Conservation (phyloP, 2,113 vertebrate species). For the Phyllostomus hastatus region DNA sequence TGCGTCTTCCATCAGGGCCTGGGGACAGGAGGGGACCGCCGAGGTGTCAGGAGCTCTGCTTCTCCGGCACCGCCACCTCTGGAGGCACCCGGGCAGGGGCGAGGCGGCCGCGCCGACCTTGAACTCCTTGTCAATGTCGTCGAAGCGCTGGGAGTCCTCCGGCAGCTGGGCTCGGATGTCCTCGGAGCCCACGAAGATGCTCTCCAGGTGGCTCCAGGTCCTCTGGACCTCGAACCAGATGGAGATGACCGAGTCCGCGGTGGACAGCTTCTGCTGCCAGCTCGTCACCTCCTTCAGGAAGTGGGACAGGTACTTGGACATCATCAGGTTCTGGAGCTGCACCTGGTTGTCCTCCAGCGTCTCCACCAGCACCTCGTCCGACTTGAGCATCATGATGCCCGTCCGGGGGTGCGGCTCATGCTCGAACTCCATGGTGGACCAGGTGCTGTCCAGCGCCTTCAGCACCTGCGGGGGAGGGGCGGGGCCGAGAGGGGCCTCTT, state of each 20-base stretch:
- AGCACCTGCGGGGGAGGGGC: conserved; percentile 66
- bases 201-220: conserved; percentile 84
- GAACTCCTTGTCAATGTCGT: conserved; percentile 79
- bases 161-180: conserved; percentile 83
- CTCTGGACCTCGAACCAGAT: conserved; percentile 86
- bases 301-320: conserved; percentile 82
- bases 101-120: conserved; percentile 55
- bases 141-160: conserved; percentile 74
- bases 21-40: background rate
- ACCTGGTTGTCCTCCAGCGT: conserved; percentile 85
- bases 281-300: conserved; percentile 80
- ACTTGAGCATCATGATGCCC: conserved; percentile 75
- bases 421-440: conserved; percentile 77
- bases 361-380: conserved; percentile 79
- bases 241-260: conserved; percentile 75
- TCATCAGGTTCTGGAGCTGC: conserved; percentile 84
- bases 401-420: conserved; percentile 78
- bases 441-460: conserved; percentile 77
- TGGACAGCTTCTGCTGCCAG: conserved; percentile 84
- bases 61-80: rapidly evolving
- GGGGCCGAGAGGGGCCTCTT: background rate
- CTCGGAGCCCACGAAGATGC: conserved; percentile 83
- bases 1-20: conserved; percentile 78
- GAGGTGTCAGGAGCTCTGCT: rapidly evolving
- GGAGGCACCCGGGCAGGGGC: background rate